Conservation (phyloP, 2,888 invertebrate genomes). For the Boloria euphrosyne region DNA sequence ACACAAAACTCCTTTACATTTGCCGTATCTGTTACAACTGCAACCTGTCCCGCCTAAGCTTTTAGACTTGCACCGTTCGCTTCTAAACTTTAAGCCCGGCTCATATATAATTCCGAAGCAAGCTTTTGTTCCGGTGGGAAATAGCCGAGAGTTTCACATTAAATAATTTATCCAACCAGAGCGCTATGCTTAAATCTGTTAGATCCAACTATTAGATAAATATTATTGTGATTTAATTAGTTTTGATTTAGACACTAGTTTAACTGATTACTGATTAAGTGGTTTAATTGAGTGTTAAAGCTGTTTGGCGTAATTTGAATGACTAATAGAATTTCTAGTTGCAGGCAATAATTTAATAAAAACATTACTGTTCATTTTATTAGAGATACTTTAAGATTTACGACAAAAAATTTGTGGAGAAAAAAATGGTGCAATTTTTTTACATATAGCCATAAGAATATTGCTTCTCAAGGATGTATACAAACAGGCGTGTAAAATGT, state of each 20-base stretch:
- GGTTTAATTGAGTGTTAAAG: conserved; percentile 27
- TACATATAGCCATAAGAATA: too few relatives aligned
- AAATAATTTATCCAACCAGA: conserved; percentile 66
- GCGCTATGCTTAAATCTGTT: conserved; percentile 43
- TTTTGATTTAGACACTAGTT: conserved; percentile 35
- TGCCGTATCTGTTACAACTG: conserved; percentile 51
- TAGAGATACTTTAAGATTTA: too few relatives aligned
- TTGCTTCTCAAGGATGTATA: too few relatives aligned
- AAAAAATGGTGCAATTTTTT: too few relatives aligned
- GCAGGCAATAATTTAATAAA: neutral
- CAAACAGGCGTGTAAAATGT: too few relatives aligned
- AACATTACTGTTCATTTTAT: neutral
- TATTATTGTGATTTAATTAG: conserved; percentile 37
- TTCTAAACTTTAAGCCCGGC: conserved; percentile 81
- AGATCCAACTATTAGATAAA: conserved; percentile 27
- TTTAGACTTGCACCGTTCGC: conserved; percentile 80
- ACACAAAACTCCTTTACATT: conserved; percentile 3
- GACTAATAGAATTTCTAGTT: conserved; percentile 4
- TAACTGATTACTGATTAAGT: conserved; percentile 23
- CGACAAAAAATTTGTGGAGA: too few relatives aligned
- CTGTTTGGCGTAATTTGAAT: conserved; percentile 11
- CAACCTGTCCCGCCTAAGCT: conserved; percentile 63
- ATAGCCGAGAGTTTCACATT: conserved; percentile 74
- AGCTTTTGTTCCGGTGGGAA: conserved; percentile 79
- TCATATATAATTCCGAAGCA: conserved; percentile 81